Evolutionary conservation across 1,140 invertebrate genomes (phyloP), one percentile per base, ranked within the genome.

Genomic region (Meteorus sp.): DNA sequence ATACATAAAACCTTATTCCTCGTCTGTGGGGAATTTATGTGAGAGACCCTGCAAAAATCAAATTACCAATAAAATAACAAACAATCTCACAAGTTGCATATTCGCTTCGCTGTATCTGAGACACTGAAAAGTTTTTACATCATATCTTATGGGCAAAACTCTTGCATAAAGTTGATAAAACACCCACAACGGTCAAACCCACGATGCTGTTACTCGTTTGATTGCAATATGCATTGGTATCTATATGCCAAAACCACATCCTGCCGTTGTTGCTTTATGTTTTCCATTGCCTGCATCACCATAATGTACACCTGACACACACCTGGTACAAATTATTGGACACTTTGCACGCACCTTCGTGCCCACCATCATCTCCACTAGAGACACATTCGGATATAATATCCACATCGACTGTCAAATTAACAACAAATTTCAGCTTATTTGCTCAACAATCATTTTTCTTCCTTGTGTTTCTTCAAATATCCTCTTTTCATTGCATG

Each of bases 201-300:
- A 11, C 11, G 3, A 53, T 9, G 22, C 20, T 39, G 33, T n/a
- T n/a, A n/a, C n/a, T n/a, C n/a, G n/a, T n/a, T n/a, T n/a, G n/a
- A n/a, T n/a, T n/a, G n/a, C n/a, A n/a, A n/a, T n/a, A n/a, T n/a
- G n/a, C n/a, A n/a, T n/a, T n/a, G n/a, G n/a, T n/a, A n/a, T n/a
- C n/a, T n/a, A n/a, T n/a, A n/a, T n/a, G n/a, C 15, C 23, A 44
- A 29, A 48, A 48, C 44, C 44, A 57, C 55, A 57, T 57, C 55
- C 55, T 57, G 55, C 13, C 53, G 45, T 57, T 27, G 23, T 15
- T 48, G 20, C n/a, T n/a, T 13, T 31, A 25, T 25, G n/a, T 25
- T 13, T 13, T 11, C 27, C 13, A 27, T 22, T 48, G 23, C 20
- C 39, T 50, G 20, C 15, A 50, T 44, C 41, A 27, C 29, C 9